phyloP scores from a whole-genome alignment of 2,113 vertebrate species.

The Chaenocephalus aceratus region DNA sequence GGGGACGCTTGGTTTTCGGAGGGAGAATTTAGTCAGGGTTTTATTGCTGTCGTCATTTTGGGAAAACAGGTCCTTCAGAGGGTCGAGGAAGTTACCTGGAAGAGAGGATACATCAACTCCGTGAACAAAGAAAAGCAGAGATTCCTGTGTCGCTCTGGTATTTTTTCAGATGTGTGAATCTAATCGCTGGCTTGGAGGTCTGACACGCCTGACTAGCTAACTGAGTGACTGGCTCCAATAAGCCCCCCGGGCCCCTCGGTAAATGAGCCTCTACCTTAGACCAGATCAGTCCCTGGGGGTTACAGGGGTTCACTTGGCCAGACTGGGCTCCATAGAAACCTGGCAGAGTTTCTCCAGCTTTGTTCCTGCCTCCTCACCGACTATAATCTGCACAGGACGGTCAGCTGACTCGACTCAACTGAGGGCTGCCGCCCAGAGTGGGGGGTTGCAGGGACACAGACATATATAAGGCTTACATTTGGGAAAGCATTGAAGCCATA shows the following conservation, averaged over 20 bases:
- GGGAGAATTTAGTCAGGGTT: constrained; percentile 76
- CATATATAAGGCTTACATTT: background rate
- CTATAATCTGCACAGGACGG: constrained; percentile 57
- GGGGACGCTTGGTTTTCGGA: constrained; percentile 79
- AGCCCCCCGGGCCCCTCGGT: constrained; percentile 38
- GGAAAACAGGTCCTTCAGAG: constrained; percentile 63
- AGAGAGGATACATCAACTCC: constrained; percentile 2
- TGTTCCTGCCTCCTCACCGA: constrained; percentile 63
- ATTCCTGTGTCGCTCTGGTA: background rate
- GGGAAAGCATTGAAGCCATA: rapidly evolving
- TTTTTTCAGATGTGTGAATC: constrained; percentile 29
- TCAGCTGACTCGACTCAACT: constrained; percentile 59
- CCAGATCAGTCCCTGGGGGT: constrained; percentile 43
- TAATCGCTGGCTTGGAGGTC: constrained; percentile 8
- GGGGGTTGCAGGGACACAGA: constrained; percentile 11
- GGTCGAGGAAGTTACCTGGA: constrained; percentile 78
- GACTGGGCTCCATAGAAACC: constrained; percentile 60
- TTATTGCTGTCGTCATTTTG: constrained; percentile 41
- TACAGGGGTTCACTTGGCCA: constrained; percentile 61
- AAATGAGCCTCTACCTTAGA: constrained; percentile 55
- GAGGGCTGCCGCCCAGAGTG: constrained; percentile 28
- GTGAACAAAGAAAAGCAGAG: background rate
- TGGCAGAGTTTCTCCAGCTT: constrained; percentile 49
- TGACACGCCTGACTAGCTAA: constrained; percentile 32
- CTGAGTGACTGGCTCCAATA: constrained; percentile 47